phyloP scores from a whole-genome alignment of 30 jellyfish, hydroid and myxozoan genomes.

The Hydra vulgaris region DNA sequence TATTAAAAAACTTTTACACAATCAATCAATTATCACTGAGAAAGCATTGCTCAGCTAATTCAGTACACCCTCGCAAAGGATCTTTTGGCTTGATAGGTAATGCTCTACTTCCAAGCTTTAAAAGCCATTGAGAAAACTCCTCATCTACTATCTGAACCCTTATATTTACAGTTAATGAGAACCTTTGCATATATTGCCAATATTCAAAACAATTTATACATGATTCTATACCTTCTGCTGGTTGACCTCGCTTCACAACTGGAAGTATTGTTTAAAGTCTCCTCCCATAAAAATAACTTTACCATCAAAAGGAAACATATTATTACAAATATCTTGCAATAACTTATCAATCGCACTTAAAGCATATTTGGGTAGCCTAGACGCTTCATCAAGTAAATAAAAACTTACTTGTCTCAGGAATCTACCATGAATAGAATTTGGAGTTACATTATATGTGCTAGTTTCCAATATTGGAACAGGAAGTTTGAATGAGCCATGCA shows the following conservation, averaged over 20 bases:
- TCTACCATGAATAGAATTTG: not conserved
- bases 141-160: not conserved
- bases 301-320: slow-evolving; percentile 21
- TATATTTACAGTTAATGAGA: not conserved
- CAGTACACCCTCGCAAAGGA: not conserved
- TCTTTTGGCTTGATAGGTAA: slow-evolving; percentile 2
- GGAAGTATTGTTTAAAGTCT: slow-evolving; percentile 57
- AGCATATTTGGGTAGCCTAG: slow-evolving; percentile 32
- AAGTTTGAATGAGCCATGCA: too few relatives aligned
- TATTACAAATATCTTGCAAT: slow-evolving; percentile 22
- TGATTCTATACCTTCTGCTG: slow-evolving; percentile 32
- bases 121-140: not conserved
- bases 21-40: not conserved
- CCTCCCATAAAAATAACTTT: slow-evolving; percentile 35
- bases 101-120: not conserved
- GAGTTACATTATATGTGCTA: slow-evolving; percentile 17
- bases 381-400: slow-evolving; percentile 38
- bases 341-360: slow-evolving; percentile 14
- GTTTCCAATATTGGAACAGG: slow-evolving; percentile 16
- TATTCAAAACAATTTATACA: slow-evolving; percentile 26
- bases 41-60: slow-evolving; percentile 2
- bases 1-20: not conserved
- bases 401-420: slow-evolving; percentile 1
- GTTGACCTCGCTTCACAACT: too few relatives aligned
- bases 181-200: slow-evolving; percentile 18